Percentiles rank a stretch among this genome's conserved stretches.
Conservation (phyloP, 2,888 invertebrate species). For the Lasius platythorax region DNA sequence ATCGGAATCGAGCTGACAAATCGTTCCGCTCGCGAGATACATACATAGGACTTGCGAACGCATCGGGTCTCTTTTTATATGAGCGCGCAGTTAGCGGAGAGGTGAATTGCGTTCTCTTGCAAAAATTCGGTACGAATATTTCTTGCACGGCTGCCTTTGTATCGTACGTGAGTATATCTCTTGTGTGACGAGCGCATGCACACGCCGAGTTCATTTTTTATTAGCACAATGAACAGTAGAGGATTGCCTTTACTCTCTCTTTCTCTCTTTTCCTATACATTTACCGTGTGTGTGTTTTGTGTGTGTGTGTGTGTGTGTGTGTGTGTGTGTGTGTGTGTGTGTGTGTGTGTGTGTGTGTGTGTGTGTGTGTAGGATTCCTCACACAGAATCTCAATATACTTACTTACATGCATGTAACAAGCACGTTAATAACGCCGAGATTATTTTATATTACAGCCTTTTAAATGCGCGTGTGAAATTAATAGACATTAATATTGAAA, state of each 20-base stretch:
- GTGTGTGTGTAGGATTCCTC: conserved; percentile 5
- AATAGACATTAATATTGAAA: conserved; percentile 9
- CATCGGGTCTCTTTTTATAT: conserved; percentile 20
- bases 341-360: too few species aligned
- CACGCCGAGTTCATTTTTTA: conserved; percentile 68
- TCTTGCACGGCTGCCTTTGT: conserved; percentile 61
- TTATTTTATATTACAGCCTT: conserved; percentile 23
- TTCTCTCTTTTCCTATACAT: conserved; percentile 18
- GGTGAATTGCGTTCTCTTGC: conserved; percentile 19
- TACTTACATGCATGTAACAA: conserved; percentile 49
- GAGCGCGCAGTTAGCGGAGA: not conserved
- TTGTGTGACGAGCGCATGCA: conserved; percentile 36
- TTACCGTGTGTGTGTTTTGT: not conserved
- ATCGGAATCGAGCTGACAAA: conserved; percentile 64
- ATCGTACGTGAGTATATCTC: conserved; percentile 58
- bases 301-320: too few species aligned
- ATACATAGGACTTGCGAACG: not conserved
- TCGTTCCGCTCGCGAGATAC: conserved; percentile 34
- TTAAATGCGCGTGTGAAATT: not conserved
- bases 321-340: not conserved
- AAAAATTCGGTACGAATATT: conserved; percentile 57
- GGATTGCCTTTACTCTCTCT: conserved; percentile 48
- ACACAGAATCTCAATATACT: conserved; percentile 9
- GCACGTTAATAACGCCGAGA: conserved; percentile 29
- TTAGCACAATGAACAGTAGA: conserved; percentile 52